Evolutionary conservation across 2,113 vertebrate genomes (phyloP).

Genomic region (Alectura lathami): DNA sequence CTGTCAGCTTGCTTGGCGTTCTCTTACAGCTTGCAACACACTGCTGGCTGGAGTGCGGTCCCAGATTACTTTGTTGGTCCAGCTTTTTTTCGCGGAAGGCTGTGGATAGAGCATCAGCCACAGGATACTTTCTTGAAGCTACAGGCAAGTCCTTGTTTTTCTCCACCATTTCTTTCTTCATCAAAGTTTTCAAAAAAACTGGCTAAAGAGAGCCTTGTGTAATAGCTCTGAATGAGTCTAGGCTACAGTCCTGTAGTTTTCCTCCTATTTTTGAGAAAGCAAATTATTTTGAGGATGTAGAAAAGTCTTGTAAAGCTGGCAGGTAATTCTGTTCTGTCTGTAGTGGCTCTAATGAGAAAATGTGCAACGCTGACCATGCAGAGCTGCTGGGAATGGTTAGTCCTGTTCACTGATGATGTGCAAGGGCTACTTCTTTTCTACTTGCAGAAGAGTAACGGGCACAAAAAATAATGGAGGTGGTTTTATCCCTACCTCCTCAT

Average conservation of each 20-base stretch:
- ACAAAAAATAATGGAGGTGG: neutral
- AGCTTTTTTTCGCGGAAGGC: constrained; percentile 85
- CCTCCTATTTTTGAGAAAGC: neutral
- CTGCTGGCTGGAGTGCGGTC: constrained; percentile 77
- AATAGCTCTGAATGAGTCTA: neutral
- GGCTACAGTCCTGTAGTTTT: neutral
- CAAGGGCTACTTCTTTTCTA: neutral
- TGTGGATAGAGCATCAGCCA: constrained; percentile 82
- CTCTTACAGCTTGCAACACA: constrained; percentile 70
- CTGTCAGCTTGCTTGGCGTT: neutral
- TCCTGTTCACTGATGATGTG: neutral
- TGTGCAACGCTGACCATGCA: neutral
- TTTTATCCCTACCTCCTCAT: neutral
- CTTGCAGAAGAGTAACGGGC: neutral
- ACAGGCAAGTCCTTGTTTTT: constrained; percentile 74
- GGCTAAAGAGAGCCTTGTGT: neutral
- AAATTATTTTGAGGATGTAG: neutral
- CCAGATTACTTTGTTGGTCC: constrained; percentile 80
- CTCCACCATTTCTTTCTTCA: neutral
- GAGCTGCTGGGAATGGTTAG: neutral
- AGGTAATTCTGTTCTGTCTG: neutral
- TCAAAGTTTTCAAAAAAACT: neutral
- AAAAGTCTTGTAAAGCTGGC: neutral
- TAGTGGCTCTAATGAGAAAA: neutral
- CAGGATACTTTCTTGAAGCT: constrained; percentile 91